phyloP scores from a whole-genome alignment of 2,113 vertebrate genomes.

The Psittacara wagleri region DNA sequence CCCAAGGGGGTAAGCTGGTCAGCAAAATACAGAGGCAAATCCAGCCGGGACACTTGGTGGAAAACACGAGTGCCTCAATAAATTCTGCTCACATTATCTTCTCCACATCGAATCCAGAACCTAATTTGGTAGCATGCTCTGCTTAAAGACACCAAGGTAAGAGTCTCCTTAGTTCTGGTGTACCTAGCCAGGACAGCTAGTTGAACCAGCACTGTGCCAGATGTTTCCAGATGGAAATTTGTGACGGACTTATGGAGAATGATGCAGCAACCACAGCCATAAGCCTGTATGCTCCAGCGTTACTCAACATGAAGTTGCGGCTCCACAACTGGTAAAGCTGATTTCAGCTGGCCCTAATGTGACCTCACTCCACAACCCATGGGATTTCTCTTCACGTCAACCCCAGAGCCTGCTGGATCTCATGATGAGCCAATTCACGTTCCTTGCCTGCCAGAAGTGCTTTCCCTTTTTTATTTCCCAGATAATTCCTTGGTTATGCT shows the following conservation, averaged over 20 bases:
- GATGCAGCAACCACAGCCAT: neutral
- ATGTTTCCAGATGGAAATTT: neutral
- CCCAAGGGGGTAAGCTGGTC: rapidly evolving
- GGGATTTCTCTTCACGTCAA: neutral
- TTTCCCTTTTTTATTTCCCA: neutral
- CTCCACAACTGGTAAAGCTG: neutral
- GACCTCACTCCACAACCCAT: neutral
- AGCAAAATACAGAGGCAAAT: neutral
- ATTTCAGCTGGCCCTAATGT: neutral
- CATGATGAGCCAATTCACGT: neutral
- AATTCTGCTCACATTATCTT: neutral
- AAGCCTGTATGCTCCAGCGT: neutral
- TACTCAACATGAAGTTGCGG: neutral
- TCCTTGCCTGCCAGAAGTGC: neutral
- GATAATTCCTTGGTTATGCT: neutral
- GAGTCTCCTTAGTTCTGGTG: neutral
- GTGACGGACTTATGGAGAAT: neutral
- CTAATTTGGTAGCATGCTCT: neutral
- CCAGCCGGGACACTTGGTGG: rapidly evolving
- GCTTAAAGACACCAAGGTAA: neutral
- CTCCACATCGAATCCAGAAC: neutral
- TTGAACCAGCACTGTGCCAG: neutral
- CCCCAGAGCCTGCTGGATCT: neutral
- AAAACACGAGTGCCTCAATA: rapidly evolving
- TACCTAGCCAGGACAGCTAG: neutral